Evolutionary conservation across 2,113 vertebrate species (phyloP), one percentile per base, ranked within the genome.

Genomic region (Vulpes ferrilata): DNA sequence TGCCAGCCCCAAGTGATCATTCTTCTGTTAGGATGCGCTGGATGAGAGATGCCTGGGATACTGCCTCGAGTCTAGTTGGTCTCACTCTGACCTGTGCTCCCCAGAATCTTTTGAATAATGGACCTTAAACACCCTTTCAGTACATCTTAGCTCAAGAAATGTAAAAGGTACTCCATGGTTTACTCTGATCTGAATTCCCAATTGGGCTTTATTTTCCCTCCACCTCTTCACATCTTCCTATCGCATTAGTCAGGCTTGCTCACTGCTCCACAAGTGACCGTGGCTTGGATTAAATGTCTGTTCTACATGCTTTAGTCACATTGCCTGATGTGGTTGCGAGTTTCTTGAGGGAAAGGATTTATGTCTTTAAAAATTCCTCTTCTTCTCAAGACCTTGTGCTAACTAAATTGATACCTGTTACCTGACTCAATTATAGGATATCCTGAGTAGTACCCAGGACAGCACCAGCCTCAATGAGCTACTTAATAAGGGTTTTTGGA

Each of bases 1-100:
- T 43, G 11, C 32, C 32, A 38, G 2, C 17, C 35, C 9, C 0
- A 0, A 30, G 59, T 0, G 3, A 1, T 76, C 51, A 13, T 80
- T 51, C 16, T 67, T 64, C 48, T 55, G 16, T 59, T 76, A 22
- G 55, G 67, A 62, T 1, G 5, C 15, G 83, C 43, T 0, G 2
- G 2, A 27, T 55, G 27, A 27, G 62, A 79, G 59, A 55, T 30
- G 35, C 1, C 20, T 4, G 4, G 35, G 59, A 12, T 15, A n/a
- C 9, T 9, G 64, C 51, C 23, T 55, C 27, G 59, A 83, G n/a
- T 55, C 10, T 38, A 51, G 23, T 25, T 35, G 4, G 0, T 79
- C 35, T 51, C 55, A 5, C 12, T 71, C 30, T 73, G 23, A 53
- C 59, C 64, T 11, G 5, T 9, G 16, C 11, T 38, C 0, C 9